Percentiles rank a stretch among this genome's conserved stretches.
These are phyloP conservation scores for Pollicipes pollicipes DNA, from an alignment of 1,140 invertebrate species.

Conservation along the genomic window DNA sequence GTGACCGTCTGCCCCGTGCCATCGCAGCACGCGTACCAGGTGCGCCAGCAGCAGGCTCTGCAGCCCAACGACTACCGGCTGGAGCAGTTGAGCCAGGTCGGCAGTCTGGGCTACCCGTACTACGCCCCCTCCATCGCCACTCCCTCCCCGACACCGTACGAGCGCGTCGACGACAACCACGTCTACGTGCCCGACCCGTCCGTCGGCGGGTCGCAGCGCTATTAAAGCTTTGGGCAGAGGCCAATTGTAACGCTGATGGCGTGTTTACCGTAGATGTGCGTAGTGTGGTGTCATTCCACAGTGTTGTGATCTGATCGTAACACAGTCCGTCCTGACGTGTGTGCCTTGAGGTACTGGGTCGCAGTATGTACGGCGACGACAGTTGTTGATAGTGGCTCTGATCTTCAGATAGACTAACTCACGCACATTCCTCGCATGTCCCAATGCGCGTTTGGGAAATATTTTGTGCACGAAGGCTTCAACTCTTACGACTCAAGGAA, in stretches of 20 bases:
- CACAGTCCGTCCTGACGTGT: background rate
- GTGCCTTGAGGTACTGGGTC: too few species aligned
- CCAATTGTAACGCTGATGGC: too few species aligned
- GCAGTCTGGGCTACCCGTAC: background rate
- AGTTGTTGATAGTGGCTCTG: too few species aligned
- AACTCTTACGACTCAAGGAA: too few species aligned
- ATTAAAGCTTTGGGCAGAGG: too few species aligned
- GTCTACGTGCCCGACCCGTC: background rate
- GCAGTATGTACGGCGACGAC: too few species aligned
- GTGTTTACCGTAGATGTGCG: background rate
- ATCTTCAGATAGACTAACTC: too few species aligned
- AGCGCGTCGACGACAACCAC: background rate
- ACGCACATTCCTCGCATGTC: too few species aligned
- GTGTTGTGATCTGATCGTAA: background rate
- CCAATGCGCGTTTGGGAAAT: too few species aligned
- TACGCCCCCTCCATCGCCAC: background rate
- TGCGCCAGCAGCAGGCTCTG: background rate
- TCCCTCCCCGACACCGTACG: background rate
- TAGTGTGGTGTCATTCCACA: background rate
- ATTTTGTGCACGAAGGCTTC: too few species aligned
- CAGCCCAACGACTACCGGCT: background rate
- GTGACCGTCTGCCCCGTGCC: too few species aligned
- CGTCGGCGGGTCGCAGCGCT: background rate
- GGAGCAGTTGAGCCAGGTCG: background rate
- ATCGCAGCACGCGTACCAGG: background rate